These are phyloP conservation scores for Python bivittatus DNA, from an alignment of 2,113 vertebrate species.

Conservation along the genomic window DNA sequence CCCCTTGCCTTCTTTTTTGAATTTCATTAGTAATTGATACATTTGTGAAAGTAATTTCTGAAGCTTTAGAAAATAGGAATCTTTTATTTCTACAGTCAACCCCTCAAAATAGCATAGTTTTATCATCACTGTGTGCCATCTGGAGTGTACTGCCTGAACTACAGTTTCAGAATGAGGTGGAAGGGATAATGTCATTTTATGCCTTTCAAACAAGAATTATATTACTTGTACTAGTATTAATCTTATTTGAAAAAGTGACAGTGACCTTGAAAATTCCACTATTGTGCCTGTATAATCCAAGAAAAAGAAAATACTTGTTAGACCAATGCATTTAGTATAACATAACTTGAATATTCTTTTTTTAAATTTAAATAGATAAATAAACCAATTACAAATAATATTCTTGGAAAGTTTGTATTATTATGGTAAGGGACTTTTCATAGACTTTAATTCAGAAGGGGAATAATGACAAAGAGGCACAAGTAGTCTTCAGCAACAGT, in stretches of 20 bases:
- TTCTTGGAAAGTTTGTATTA: conserved; percentile 11
- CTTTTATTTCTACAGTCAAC: conserved; percentile 65
- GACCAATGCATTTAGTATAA: not conserved
- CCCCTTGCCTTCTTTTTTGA: not conserved
- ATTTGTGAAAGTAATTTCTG: conserved; percentile 56
- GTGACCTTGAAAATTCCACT: conserved; percentile 44
- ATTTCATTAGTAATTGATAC: conserved; percentile 35
- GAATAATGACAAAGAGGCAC: not conserved
- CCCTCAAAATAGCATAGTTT: conserved; percentile 70
- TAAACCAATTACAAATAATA: conserved; percentile 1
- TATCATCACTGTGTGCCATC: conserved; percentile 78
- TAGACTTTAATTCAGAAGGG: conserved; percentile 40
- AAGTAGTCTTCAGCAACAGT: not conserved
- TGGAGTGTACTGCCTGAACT: conserved; percentile 75
- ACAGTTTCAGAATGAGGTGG: conserved; percentile 68
- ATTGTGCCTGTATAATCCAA: conserved; percentile 32
- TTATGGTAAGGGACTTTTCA: conserved; percentile 10
- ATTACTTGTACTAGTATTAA: conserved; percentile 56
- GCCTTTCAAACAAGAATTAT: conserved; percentile 47
- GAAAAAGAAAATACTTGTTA: conserved; percentile 26
- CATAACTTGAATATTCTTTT: not conserved
- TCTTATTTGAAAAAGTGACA: conserved; percentile 59
- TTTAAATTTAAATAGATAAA: not conserved
- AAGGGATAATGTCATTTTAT: conserved; percentile 58
- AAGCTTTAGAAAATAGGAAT: conserved; percentile 65